phyloP scores from a whole-genome alignment of 2,888 invertebrate genomes.

The Drosophila cracens region DNA sequence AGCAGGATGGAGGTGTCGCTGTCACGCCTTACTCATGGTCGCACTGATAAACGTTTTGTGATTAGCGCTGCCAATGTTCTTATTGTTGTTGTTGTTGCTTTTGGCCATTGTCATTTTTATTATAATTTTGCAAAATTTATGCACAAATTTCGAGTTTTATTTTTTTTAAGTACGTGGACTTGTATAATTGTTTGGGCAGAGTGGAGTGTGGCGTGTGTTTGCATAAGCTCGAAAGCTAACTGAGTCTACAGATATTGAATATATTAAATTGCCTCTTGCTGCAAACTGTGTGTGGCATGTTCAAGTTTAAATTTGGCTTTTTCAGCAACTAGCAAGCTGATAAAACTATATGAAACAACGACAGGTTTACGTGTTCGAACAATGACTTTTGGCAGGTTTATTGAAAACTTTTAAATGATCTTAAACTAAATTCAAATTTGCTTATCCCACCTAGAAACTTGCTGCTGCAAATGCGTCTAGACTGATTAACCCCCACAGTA shows the following conservation, averaged over 20 bases:
- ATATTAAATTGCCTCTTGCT: background rate
- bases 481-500: background rate
- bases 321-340: background rate
- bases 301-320: background rate
- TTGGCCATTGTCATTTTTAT: constrained; percentile 60
- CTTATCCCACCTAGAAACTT: background rate
- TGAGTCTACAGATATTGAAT: constrained; percentile 1
- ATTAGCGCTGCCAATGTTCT: constrained; percentile 57
- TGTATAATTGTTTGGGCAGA: constrained; percentile 41
- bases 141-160: constrained; percentile 52
- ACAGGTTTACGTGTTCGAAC: too few species aligned
- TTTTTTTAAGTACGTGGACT: constrained; percentile 46
- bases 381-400: background rate
- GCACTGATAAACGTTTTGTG: constrained; percentile 67
- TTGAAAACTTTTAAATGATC: background rate
- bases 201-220: constrained; percentile 11
- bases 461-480: background rate
- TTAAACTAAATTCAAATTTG: background rate
- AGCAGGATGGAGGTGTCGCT: constrained; percentile 25
- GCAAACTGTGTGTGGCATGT: background rate
- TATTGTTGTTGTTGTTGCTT: constrained; percentile 12
- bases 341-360: too few species aligned
- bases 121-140: constrained; percentile 68
- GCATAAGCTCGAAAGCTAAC: constrained; percentile 24
- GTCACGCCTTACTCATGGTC: constrained; percentile 42